phyloP scores from a whole-genome alignment of 1,140 invertebrate species.

The Scaptodrosophila lebanonensis region DNA sequence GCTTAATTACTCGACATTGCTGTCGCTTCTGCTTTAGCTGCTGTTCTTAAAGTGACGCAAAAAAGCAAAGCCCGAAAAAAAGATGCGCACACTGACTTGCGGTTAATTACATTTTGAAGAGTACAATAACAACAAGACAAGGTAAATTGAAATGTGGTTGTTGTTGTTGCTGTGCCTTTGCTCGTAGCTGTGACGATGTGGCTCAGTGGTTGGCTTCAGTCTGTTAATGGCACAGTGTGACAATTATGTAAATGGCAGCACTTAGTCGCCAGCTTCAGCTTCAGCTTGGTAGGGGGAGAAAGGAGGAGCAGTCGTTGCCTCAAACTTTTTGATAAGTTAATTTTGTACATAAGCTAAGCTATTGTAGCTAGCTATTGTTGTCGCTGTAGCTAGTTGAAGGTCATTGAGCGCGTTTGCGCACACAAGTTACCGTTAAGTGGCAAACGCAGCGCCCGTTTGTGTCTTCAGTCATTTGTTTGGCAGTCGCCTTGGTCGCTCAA shows the following conservation, averaged over 20 bases:
- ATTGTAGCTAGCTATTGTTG: no score
- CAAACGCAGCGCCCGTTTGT: no score
- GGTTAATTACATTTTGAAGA: slow-evolving; percentile 1
- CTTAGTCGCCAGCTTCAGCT: not conserved
- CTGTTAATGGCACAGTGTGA: not conserved
- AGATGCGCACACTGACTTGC: not conserved
- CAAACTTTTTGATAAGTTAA: not conserved
- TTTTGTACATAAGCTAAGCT: no score
- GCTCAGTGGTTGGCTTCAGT: not conserved
- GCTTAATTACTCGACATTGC: not conserved
- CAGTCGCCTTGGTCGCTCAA: no score
- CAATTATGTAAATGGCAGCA: slow-evolving; percentile 1
- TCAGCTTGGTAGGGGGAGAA: not conserved
- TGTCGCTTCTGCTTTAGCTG: not conserved
- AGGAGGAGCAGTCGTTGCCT: not conserved
- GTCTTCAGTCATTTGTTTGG: no score
- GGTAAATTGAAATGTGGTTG: slow-evolving; percentile 1
- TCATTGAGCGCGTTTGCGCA: not conserved
- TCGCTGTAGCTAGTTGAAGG: no score
- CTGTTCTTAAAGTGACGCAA: not conserved
- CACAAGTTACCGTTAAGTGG: no score
- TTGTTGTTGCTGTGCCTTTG: no score
- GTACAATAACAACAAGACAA: not conserved
- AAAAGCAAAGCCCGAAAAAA: not conserved
- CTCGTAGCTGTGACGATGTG: no score